These are phyloP conservation scores for Stigmatopora nigra DNA, from an alignment of 2,113 vertebrate species.

Conservation along the genomic window DNA sequence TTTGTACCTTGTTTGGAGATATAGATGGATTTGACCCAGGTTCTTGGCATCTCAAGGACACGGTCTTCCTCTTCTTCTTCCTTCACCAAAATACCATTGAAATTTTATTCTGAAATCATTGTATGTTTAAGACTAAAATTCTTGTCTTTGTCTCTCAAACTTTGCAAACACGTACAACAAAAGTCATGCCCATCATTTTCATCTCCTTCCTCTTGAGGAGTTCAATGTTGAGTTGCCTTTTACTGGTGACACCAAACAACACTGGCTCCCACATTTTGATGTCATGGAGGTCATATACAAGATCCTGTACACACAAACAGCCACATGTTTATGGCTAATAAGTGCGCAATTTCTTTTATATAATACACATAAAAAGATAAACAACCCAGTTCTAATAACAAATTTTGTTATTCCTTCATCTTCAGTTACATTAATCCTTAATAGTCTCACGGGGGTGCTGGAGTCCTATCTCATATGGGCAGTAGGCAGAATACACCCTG, in stretches of 20 bases:
- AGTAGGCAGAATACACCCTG: not conserved
- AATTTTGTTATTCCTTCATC: too few relatives aligned
- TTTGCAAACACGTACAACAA: not conserved
- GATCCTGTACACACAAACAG: conserved; percentile 63
- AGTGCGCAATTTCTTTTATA: not conserved
- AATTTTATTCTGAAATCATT: not conserved
- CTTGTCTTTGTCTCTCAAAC: not conserved
- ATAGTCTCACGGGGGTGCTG: too few relatives aligned
- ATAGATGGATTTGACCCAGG: conserved; percentile 75
- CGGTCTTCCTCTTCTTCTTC: conserved; percentile 49
- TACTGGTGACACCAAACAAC: conserved; percentile 31
- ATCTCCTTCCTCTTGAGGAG: conserved; percentile 28
- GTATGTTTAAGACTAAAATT: not conserved
- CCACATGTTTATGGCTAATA: not conserved
- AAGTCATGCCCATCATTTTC: conserved; percentile 6
- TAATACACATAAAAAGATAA: not conserved
- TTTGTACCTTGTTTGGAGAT: conserved; percentile 72
- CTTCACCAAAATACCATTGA: conserved; percentile 27
- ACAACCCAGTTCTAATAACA: too few relatives aligned
- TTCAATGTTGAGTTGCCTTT: conserved; percentile 13
- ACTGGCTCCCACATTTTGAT: conserved; percentile 76
- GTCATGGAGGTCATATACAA: conserved; percentile 79
- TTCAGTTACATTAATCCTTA: too few relatives aligned
- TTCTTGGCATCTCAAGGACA: conserved; percentile 75
- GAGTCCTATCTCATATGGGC: not conserved